Evolutionary conservation across 2,797 vertebrate species (phyloP).

Genomic region (Cichlasoma orientale): DNA sequence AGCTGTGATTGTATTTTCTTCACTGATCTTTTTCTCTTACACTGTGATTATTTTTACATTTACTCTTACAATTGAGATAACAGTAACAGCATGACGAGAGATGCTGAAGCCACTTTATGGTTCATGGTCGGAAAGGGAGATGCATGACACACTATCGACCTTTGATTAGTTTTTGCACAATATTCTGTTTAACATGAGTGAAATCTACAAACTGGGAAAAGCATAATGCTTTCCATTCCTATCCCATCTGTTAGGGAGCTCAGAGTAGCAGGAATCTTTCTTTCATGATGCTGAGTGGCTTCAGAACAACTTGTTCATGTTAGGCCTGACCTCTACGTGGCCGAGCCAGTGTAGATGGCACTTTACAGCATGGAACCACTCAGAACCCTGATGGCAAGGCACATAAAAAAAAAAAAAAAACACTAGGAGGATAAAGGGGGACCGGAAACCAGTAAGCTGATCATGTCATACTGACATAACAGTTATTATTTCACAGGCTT

Average conservation of each 20-base stretch:
- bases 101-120: slow-evolving; percentile 21
- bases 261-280: slow-evolving; percentile 27
- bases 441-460: background rate
- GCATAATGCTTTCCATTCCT: slow-evolving; percentile 40
- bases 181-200: slow-evolving; percentile 30
- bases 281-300: slow-evolving; percentile 49
- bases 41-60: slow-evolving; percentile 29
- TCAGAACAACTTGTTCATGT: slow-evolving; percentile 50
- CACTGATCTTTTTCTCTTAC: slow-evolving; percentile 37
- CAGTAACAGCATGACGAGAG: slow-evolving; percentile 10
- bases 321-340: slow-evolving; percentile 53
- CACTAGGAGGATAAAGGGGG: background rate
- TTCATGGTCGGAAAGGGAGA: slow-evolving; percentile 5
- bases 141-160: slow-evolving; percentile 29
- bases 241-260: slow-evolving; percentile 59
- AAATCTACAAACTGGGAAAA: slow-evolving; percentile 44
- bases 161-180: slow-evolving; percentile 30
- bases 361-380: slow-evolving; percentile 48
- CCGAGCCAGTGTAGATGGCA: slow-evolving; percentile 46
- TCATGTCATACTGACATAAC: background rate
- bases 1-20: slow-evolving; percentile 57
- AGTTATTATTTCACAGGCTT: background rate
- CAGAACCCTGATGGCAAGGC: slow-evolving; percentile 12
- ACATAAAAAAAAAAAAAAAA: slow-evolving; percentile 1
- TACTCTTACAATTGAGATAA: slow-evolving; percentile 19